These are phyloP conservation scores for Emydoidea blandingii DNA, from an alignment of 2,797 vertebrate genomes.

Conservation along the genomic window DNA sequence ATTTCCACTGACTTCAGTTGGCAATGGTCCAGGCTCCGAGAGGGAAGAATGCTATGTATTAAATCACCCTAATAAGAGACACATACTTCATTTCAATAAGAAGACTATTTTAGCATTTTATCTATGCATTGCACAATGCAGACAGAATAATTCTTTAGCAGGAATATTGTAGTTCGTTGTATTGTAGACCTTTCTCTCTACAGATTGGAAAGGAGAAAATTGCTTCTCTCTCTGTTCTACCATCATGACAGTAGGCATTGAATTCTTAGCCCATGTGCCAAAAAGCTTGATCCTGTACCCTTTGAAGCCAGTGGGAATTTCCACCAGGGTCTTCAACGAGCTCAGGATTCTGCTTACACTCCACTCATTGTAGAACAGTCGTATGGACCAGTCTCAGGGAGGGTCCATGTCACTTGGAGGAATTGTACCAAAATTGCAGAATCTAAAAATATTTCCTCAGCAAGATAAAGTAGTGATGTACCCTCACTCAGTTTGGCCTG, in stretches of 20 bases:
- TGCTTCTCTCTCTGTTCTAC: background rate
- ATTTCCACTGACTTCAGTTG: background rate
- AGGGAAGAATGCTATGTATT: background rate
- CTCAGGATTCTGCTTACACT: background rate
- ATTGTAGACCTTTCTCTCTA: background rate
- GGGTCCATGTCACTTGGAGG: background rate
- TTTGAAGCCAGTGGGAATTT: background rate
- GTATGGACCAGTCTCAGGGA: background rate
- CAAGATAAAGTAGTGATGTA: background rate
- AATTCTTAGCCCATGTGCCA: background rate
- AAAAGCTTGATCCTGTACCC: background rate
- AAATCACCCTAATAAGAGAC: background rate
- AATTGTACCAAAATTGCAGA: background rate
- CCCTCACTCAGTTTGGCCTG: background rate
- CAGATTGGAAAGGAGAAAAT: background rate
- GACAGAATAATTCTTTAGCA: background rate
- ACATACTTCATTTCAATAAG: constrained; percentile 15
- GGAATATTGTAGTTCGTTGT: background rate
- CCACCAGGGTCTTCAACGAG: background rate
- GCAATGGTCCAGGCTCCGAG: background rate
- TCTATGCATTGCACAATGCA: background rate
- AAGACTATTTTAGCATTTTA: background rate
- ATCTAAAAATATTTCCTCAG: background rate
- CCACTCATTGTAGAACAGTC: background rate
- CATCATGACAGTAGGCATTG: background rate